Conservation (phyloP, 2,797 vertebrate species). For the Silurus aristotelis region DNA sequence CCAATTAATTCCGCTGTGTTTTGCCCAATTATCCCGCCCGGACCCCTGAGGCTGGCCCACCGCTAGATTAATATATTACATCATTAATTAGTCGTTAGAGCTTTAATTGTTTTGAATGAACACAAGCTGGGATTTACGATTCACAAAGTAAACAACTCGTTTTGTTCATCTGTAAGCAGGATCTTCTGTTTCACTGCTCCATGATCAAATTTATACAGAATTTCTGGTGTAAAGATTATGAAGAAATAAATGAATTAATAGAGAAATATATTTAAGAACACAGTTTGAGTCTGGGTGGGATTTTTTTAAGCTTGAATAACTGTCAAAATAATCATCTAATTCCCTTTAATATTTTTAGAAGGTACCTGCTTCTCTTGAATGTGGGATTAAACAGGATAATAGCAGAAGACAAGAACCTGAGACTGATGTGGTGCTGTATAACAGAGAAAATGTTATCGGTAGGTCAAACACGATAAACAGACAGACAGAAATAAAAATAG, state of each 20-base stretch:
- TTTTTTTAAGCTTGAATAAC: neutral
- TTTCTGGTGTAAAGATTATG: neutral
- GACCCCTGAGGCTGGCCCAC: slow-evolving; percentile 68
- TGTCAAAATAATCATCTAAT: neutral
- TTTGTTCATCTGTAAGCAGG: neutral
- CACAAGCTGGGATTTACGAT: slow-evolving; percentile 55
- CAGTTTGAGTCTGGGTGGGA: neutral
- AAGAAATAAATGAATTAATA: neutral
- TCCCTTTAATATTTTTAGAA: neutral
- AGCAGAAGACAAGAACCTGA: too few relatives aligned
- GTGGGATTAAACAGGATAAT: neutral
- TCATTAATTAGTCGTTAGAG: slow-evolving; percentile 80
- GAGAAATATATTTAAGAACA: neutral
- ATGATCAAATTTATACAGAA: neutral
- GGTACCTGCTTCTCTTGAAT: neutral
- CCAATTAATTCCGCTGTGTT: slow-evolving; percentile 87
- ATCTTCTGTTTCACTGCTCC: neutral
- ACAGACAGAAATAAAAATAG: neutral
- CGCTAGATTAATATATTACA: slow-evolving; percentile 69
- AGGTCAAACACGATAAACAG: neutral
- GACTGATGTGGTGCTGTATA: neutral
- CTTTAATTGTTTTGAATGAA: slow-evolving; percentile 77
- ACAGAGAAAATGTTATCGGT: neutral
- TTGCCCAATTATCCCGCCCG: slow-evolving; percentile 78
- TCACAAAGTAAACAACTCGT: slow-evolving; percentile 1